These are phyloP conservation scores for Acanthococcus lagerstroemiae DNA, from an alignment of 2,888 invertebrate species.

Conservation along the genomic window DNA sequence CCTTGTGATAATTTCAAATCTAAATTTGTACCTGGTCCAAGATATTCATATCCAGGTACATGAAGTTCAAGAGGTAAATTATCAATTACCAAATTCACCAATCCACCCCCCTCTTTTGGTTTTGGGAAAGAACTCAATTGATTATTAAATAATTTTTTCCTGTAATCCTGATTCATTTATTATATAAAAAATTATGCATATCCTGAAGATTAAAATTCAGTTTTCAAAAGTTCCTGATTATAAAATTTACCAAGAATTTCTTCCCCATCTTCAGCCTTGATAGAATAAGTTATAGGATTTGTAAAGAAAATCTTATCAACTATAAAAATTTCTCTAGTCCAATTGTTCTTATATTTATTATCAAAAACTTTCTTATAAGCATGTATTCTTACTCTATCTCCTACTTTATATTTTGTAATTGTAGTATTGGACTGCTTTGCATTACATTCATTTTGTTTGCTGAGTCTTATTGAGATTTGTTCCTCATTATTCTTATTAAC, in stretches of 20 bases:
- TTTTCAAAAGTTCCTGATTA: background rate
- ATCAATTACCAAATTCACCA: background rate
- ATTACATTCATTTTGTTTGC: conserved; percentile 8
- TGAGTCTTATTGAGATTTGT: conserved; percentile 3
- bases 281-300: background rate
- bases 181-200: background rate
- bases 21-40: conserved; percentile 1
- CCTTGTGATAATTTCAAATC: conserved; percentile 19
- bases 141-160: background rate
- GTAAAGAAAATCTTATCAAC: background rate
- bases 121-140: background rate
- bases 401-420: conserved; percentile 2
- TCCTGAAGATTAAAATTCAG: background rate
- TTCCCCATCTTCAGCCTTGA: background rate
- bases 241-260: background rate
- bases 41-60: conserved; percentile 1
- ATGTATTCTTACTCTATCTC: background rate
- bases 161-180: background rate
- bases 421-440: background rate
- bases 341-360: background rate
- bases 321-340: background rate
- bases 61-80: background rate
- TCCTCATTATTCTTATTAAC: conserved; percentile 14
- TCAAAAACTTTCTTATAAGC: background rate
- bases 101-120: background rate